Conservation (phyloP, 1,140 invertebrate species). For the Drosophila bifasciata region DNA sequence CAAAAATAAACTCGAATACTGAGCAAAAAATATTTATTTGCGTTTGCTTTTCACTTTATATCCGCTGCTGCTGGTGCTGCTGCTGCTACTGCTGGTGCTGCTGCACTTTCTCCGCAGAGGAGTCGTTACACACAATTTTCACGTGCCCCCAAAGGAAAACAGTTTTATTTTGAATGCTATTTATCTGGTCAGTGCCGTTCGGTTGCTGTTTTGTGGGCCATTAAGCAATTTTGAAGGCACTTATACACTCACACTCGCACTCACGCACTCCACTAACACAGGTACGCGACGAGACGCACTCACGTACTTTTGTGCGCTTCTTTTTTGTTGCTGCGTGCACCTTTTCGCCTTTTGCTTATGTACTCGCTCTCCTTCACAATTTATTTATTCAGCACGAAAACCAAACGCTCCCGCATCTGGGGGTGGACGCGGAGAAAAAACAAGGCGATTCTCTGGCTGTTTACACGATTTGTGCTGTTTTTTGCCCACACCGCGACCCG, state of each 20-base stretch:
- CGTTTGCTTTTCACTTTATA: slow-evolving; percentile 50
- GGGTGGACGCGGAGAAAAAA: too few species aligned
- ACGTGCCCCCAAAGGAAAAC: slow-evolving; percentile 47
- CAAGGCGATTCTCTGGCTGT: slow-evolving; percentile 11
- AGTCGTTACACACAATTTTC: slow-evolving; percentile 37
- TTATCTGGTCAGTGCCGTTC: slow-evolving; percentile 36
- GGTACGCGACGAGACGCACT: slow-evolving; percentile 37
- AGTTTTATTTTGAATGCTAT: slow-evolving; percentile 35
- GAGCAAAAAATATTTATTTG: slow-evolving; percentile 48
- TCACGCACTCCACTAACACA: slow-evolving; percentile 26
- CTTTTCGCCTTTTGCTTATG: slow-evolving; percentile 3
- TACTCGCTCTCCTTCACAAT: not conserved
- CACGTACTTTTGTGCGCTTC: slow-evolving; percentile 33
- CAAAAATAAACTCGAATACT: slow-evolving; percentile 47
- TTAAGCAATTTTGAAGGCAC: slow-evolving; percentile 63
- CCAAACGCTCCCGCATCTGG: slow-evolving; percentile 3
- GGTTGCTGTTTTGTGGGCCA: slow-evolving; percentile 58
- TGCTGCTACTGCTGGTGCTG: slow-evolving; percentile 36
- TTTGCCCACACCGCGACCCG: slow-evolving; percentile 25
- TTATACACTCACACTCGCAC: slow-evolving; percentile 42
- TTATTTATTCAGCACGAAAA: not conserved
- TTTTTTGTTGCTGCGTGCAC: slow-evolving; percentile 35
- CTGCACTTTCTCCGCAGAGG: slow-evolving; percentile 63
- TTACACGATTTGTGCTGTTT: slow-evolving; percentile 38
- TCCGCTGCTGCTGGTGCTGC: slow-evolving; percentile 9